Base-by-base conservation (phyloP, 1,140 invertebrate species). In the Drosophila seguyi region DNA sequence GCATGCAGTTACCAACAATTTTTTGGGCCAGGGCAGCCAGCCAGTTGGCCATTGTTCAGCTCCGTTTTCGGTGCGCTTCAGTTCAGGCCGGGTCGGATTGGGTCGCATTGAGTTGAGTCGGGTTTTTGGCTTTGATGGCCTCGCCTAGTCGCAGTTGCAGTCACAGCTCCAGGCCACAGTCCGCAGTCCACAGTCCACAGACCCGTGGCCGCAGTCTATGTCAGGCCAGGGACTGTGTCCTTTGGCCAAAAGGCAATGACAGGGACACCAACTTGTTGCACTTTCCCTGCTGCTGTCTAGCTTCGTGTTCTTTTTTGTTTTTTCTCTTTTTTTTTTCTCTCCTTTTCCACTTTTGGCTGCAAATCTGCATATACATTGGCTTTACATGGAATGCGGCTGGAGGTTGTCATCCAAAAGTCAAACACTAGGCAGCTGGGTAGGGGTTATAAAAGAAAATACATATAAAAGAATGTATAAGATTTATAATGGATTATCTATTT, bases 1-100 rank as follows among this genome's bases (percentile, higher is more conserved):
- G 82, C 62, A 50, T 80, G 71, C 66, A 75, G 75, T 63, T 79
- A 74, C 81, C 60, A 77, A 61, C 60, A n/a, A 45, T 71, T 84
- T 84, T 84, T 76, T 53, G 52, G 81, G 81, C 65, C 73, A 53
- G 18, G n/a, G 25, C 63, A 60, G 45, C 13, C 27, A 52, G 50
- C 50, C 57, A 60, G 61, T 67, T 66, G 55, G 41, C 39, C 72
- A 75, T 75, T 76, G 74, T 76, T 68, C 34, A 52, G 66, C 31
- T 53, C 52, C 14, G 14, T 22, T 53, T 53, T 16, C 13, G 22
- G 18, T 53, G 31, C 31, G 31, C 20, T 22, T 53, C 61, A 34
- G 72, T 66, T 47, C 44, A 48, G 62, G 47, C 36, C 39, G 53
- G 47, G 69, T 41, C 67, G 52, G 66, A 72, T 58, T 72, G 52